Conservation (phyloP, 2,888 invertebrate genomes). For the Choristoneura rosaceana region DNA sequence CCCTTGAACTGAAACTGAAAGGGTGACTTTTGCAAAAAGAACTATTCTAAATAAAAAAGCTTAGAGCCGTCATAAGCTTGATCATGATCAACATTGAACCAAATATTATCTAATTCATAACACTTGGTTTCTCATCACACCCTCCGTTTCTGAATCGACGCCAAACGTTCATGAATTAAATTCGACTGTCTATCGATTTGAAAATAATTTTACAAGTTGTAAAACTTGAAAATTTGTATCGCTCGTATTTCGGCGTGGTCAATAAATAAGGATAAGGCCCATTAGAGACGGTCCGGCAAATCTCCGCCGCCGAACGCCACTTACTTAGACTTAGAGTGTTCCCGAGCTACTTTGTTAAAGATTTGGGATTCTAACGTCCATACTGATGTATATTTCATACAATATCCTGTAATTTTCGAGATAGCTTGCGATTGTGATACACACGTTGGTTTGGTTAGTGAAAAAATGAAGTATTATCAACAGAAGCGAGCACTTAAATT, state of each 20-base stretch:
- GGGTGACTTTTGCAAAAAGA: too few relatives aligned
- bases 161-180: neutral
- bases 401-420: slow-evolving; percentile 33
- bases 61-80: neutral
- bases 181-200: neutral
- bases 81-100: neutral
- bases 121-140: neutral
- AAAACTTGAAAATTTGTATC: slow-evolving; percentile 71
- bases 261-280: slow-evolving; percentile 85
- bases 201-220: slow-evolving; percentile 35
- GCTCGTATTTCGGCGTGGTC: slow-evolving; percentile 69
- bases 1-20: too few relatives aligned
- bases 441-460: neutral
- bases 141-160: neutral
- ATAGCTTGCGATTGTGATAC: neutral
- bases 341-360: slow-evolving; percentile 79
- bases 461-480: neutral
- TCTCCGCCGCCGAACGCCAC: slow-evolving; percentile 84
- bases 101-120: neutral
- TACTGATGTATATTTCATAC: slow-evolving; percentile 69
- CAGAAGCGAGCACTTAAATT: neutral
- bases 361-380: slow-evolving; percentile 79
- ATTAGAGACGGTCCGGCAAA: slow-evolving; percentile 85
- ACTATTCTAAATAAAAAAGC: neutral
- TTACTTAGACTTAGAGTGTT: slow-evolving; percentile 85